Evolutionary conservation across 2,113 vertebrate genomes (phyloP).

Genomic region (Eira barbara): DNA sequence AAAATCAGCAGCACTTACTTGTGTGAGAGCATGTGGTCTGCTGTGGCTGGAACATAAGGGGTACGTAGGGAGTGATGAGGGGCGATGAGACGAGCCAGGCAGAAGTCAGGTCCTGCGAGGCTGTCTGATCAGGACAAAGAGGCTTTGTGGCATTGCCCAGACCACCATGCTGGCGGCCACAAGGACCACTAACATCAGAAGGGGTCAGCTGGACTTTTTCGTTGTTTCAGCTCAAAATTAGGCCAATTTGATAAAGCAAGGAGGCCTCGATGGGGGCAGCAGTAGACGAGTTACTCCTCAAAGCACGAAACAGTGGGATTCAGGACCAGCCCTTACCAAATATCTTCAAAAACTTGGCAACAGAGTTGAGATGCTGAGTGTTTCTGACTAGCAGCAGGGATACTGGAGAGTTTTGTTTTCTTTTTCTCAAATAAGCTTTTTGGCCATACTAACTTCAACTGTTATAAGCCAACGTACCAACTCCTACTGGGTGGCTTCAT

Average conservation of each 20-base stretch:
- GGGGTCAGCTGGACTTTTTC: too few relatives aligned
- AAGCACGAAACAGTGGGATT: neutral
- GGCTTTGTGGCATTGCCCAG: neutral
- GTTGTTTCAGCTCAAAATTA: neutral
- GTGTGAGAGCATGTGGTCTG: accelerated
- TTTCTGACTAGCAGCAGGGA: neutral
- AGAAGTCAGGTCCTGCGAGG: neutral
- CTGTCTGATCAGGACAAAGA: neutral
- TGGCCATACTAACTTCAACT: neutral
- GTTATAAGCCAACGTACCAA: neutral
- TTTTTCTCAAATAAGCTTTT: neutral
- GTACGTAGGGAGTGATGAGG: accelerated
- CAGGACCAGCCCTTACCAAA: neutral
- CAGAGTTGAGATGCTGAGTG: neutral
- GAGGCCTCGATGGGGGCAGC: neutral
- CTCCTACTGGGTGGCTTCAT: neutral
- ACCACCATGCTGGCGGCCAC: neutral
- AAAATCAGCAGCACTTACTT: neutral
- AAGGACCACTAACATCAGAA: neutral
- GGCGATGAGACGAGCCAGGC: accelerated
- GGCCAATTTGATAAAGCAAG: neutral
- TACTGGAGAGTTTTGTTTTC: neutral
- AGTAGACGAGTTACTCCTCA: neutral
- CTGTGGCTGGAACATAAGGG: neutral
- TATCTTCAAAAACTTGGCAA: neutral